Percentiles rank a stretch among this genome's conserved stretches.
phyloP scores from a whole-genome alignment of 1,140 invertebrate genomes.

The Panagrolaimus sp. region DNA sequence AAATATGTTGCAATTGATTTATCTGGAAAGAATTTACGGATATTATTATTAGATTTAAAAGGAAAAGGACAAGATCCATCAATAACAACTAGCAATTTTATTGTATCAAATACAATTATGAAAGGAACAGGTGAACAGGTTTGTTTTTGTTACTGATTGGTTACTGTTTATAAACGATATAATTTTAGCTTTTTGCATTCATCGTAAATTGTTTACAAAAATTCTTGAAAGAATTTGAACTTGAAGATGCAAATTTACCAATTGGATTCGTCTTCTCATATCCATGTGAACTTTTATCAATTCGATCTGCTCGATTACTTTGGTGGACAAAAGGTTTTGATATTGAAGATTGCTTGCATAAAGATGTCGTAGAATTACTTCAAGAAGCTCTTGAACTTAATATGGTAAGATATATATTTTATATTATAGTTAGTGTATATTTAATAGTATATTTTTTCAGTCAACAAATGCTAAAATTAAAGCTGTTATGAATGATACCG shows the following conservation, averaged over 20 bases:
- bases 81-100: slow-evolving; percentile 49
- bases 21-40: slow-evolving; percentile 56
- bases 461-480: slow-evolving; percentile 56
- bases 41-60: slow-evolving; percentile 47
- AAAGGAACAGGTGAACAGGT: slow-evolving; percentile 59
- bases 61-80: slow-evolving; percentile 45
- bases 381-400: slow-evolving; percentile 58
- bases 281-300: slow-evolving; percentile 56
- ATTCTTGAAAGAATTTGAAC: slow-evolving; percentile 56
- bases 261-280: slow-evolving; percentile 60
- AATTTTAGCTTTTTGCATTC: slow-evolving; percentile 58
- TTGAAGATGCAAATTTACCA: slow-evolving; percentile 56
- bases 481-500: slow-evolving; percentile 59
- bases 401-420: slow-evolving; percentile 42
- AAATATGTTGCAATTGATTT: slow-evolving; percentile 60
- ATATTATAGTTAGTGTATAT: not conserved
- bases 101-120: slow-evolving; percentile 56
- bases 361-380: slow-evolving; percentile 54
- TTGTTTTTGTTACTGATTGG: not conserved
- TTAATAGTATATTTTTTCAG: slow-evolving; percentile 31
- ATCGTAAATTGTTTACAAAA: slow-evolving; percentile 59
- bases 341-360: slow-evolving; percentile 57
- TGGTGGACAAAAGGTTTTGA: slow-evolving; percentile 60
- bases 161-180: slow-evolving; percentile 15
- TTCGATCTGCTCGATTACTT: slow-evolving; percentile 55